A percentile compares a stretch with the other conserved stretches of the same genome.
Evolutionary conservation across 2,888 invertebrate genomes (phyloP).

Genomic region (Eupithecia dodoneata): DNA sequence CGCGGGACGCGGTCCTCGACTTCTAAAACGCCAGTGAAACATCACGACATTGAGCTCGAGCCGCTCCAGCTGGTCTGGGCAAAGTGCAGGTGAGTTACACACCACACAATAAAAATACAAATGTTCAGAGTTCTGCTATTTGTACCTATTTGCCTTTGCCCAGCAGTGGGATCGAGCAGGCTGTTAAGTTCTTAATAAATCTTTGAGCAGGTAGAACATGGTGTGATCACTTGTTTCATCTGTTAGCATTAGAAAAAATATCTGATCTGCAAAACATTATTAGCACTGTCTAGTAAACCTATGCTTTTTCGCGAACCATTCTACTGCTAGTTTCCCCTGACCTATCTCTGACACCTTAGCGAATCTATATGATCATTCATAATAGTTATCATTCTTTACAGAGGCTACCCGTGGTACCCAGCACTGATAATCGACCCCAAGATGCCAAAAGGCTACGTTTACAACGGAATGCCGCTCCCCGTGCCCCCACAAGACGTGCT

Average conservation of each 20-base stretch:
- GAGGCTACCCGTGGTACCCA: constrained; percentile 98
- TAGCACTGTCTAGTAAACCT: too few species aligned
- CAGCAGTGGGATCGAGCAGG: background rate
- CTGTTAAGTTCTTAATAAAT: background rate
- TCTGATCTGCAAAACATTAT: background rate
- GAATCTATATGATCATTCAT: background rate
- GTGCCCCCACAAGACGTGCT: constrained; percentile 97
- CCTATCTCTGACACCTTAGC: background rate
- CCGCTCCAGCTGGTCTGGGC: constrained; percentile 98
- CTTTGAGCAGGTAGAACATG: background rate
- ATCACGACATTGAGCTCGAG: constrained; percentile 80
- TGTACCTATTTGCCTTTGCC: background rate
- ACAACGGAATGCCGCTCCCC: constrained; percentile 97
- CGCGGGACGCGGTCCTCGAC: constrained; percentile 76
- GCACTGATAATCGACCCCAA: constrained; percentile 97
- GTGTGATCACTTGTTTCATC: background rate
- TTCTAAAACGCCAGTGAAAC: constrained; percentile 71
- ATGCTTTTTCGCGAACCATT: background rate
- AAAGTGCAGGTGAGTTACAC: constrained; percentile 87
- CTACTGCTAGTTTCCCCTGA: background rate
- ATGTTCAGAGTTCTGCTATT: background rate
- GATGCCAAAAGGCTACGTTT: constrained; percentile 95
- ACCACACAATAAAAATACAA: background rate
- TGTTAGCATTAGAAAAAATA: too few species aligned
- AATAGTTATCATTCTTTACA: constrained; percentile 47